Evolutionary conservation across 2,888 invertebrate species (phyloP).

Genomic region (Drosophila picticornis): DNA sequence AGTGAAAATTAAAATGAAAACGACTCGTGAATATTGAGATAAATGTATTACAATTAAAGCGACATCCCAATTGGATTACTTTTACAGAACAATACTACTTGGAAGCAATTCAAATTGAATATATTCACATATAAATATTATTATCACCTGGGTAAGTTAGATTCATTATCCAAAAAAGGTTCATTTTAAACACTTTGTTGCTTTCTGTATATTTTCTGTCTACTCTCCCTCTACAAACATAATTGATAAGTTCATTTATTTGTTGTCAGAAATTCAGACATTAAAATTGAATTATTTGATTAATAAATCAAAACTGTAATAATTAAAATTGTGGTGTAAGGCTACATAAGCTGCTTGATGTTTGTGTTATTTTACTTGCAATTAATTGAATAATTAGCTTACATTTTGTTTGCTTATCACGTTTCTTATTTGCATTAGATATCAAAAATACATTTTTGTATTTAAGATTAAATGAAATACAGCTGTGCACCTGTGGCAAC

Average conservation of each 20-base stretch:
- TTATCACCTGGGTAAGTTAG: background rate
- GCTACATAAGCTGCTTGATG: background rate
- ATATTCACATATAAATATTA: background rate
- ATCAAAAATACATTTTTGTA: constrained; percentile 20
- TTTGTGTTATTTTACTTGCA: constrained; percentile 5
- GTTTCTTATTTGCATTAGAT: constrained; percentile 32
- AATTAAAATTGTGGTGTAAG: background rate
- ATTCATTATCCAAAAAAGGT: background rate
- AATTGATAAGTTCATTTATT: background rate
- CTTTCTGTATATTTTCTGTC: background rate
- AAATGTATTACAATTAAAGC: constrained; percentile 62
- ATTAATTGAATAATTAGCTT: constrained; percentile 27
- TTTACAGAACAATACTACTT: background rate
- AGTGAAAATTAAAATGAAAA: constrained; percentile 70
- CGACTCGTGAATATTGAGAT: constrained; percentile 66
- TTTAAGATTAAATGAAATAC: constrained; percentile 47
- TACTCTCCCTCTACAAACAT: background rate
- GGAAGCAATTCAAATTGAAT: background rate
- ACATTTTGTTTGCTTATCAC: constrained; percentile 23
- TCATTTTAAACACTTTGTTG: background rate
- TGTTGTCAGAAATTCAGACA: too few relatives aligned
- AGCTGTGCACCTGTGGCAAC: constrained; percentile 47
- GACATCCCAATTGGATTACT: constrained; percentile 42
- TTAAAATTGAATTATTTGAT: background rate
- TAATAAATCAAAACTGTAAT: background rate